A percentile compares a stretch with the other conserved stretches of the same genome.
Conservation (phyloP, 2,888 invertebrate species). For the Dendrolimus pini region DNA sequence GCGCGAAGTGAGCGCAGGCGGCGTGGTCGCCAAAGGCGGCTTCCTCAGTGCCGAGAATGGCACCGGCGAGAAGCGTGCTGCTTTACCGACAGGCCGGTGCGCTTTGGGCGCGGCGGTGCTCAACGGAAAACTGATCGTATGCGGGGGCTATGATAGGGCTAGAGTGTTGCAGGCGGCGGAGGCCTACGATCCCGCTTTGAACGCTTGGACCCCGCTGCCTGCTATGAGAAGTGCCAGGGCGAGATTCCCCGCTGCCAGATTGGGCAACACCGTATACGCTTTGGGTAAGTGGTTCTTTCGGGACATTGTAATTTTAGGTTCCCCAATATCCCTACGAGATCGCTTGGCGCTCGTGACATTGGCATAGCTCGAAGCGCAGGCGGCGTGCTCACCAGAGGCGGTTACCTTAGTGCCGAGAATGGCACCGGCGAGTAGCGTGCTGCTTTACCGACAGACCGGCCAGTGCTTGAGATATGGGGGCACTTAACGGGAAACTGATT, state of each 20-base stretch:
- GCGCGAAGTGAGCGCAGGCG: slow-evolving; percentile 81
- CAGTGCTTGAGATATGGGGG: slow-evolving; percentile 86
- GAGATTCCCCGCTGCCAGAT: slow-evolving; percentile 83
- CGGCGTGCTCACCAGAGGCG: slow-evolving; percentile 83
- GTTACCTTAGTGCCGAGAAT: slow-evolving; percentile 86
- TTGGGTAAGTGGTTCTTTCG: slow-evolving; percentile 50
- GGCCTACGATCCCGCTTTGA: slow-evolving; percentile 81
- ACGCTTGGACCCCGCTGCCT: slow-evolving; percentile 82
- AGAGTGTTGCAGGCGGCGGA: slow-evolving; percentile 87
- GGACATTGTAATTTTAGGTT: background rate
- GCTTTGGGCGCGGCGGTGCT: slow-evolving; percentile 85
- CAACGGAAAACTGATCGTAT: slow-evolving; percentile 83
- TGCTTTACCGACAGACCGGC: slow-evolving; percentile 72
- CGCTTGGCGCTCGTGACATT: slow-evolving; percentile 79
- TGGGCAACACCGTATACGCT: slow-evolving; percentile 83
- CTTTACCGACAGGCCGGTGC: slow-evolving; percentile 77
- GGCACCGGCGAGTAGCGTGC: slow-evolving; percentile 60
- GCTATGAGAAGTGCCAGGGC: slow-evolving; percentile 86
- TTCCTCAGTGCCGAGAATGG: slow-evolving; percentile 86
- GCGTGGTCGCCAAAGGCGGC: slow-evolving; percentile 84
- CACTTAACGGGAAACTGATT: slow-evolving; percentile 81
- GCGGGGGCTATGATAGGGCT: slow-evolving; percentile 89
- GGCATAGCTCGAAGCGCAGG: slow-evolving; percentile 83
- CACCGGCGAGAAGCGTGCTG: slow-evolving; percentile 58
- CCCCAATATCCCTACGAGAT: slow-evolving; percentile 70